Evolutionary conservation across 2,113 vertebrate species (phyloP).

Genomic region (Rhinolophus ferrumequinum): DNA sequence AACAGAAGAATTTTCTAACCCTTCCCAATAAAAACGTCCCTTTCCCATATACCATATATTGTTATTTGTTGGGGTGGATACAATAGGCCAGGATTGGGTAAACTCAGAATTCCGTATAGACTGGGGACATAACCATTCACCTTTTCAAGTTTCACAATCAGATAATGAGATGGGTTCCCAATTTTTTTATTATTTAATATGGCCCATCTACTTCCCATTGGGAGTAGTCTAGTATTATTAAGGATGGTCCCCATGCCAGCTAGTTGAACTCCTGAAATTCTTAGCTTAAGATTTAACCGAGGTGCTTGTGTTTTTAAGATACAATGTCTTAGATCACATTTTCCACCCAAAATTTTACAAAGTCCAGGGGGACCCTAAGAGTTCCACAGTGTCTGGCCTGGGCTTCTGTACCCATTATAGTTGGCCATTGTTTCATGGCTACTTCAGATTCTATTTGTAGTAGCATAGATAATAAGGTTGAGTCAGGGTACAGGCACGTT

Average conservation of each 20-base stretch:
- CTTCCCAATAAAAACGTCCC: neutral
- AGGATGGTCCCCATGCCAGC: neutral
- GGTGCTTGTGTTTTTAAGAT: neutral
- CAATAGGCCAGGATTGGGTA: neutral
- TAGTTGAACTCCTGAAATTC: neutral
- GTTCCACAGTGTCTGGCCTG: no score
- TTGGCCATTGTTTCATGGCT: no score
- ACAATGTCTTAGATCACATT: no score
- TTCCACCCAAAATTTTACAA: no score
- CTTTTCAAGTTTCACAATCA: neutral
- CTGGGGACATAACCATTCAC: neutral
- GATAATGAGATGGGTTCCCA: neutral
- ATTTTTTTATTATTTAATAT: neutral
- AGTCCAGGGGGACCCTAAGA: no score
- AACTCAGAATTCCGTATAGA: neutral
- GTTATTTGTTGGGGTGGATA: neutral
- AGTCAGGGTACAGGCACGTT: no score
- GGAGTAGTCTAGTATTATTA: neutral
- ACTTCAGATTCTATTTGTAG: no score
- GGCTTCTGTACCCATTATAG: no score
- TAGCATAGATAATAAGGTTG: no score
- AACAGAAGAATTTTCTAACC: neutral
- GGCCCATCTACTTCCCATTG: neutral
- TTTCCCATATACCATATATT: neutral
- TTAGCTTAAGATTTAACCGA: neutral